These are phyloP conservation scores for Trialeurodes vaporariorum DNA, from an alignment of 1,140 invertebrate genomes.

Conservation along the genomic window DNA sequence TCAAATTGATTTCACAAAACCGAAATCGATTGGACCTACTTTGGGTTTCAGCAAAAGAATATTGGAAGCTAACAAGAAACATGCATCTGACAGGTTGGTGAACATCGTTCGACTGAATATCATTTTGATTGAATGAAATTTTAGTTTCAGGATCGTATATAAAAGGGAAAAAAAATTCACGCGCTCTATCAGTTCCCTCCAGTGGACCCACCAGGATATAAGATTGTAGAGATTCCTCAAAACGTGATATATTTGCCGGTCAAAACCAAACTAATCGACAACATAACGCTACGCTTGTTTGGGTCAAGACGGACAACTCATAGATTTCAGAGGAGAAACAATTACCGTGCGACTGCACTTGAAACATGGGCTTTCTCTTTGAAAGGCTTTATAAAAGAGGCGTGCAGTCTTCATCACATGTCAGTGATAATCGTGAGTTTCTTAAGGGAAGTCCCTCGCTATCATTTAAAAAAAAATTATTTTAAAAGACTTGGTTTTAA, in stretches of 20 bases:
- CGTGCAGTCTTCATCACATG: neutral
- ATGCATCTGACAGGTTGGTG: constrained; percentile 20
- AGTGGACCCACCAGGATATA: constrained; percentile 23
- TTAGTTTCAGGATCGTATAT: constrained; percentile 22
- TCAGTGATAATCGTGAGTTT: neutral
- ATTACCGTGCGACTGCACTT: constrained; percentile 23
- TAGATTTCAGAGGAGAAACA: constrained; percentile 25
- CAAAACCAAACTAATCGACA: constrained; percentile 20
- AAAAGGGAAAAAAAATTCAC: constrained; percentile 15
- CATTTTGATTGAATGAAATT: constrained; percentile 22
- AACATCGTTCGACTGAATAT: constrained; percentile 24
- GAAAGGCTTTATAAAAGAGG: neutral
- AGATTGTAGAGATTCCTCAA: constrained; percentile 26
- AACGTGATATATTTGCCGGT: constrained; percentile 31
- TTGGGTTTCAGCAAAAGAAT: neutral
- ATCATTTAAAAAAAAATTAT: neutral
- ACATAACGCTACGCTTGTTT: constrained; percentile 22
- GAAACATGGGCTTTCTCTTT: constrained; percentile 18
- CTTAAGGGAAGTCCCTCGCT: neutral
- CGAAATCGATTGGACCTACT: neutral
- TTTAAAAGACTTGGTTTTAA: neutral
- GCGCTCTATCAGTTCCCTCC: constrained; percentile 21
- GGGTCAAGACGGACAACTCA: constrained; percentile 25
- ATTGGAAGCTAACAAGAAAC: neutral
- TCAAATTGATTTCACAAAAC: neutral